Conservation (phyloP, 2,888 invertebrate species). For the Aricia artaxerxes region DNA sequence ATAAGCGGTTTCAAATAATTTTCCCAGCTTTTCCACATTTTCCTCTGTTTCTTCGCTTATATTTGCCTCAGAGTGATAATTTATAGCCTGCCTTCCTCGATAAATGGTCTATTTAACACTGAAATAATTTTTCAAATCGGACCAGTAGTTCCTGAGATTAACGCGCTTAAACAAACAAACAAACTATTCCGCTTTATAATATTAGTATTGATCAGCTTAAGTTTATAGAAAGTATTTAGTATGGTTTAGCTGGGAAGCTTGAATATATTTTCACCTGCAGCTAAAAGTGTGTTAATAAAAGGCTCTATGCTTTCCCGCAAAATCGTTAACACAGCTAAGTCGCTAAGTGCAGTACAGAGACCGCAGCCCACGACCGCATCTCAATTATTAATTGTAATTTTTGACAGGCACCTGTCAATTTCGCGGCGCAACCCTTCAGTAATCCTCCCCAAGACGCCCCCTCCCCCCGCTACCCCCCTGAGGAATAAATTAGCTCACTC, state of each 20-base stretch:
- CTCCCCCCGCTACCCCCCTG: slow-evolving; percentile 72
- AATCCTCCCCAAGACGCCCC: slow-evolving; percentile 76
- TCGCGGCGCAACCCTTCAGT: slow-evolving; percentile 75
- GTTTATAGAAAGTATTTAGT: too few relatives aligned
- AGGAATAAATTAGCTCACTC: slow-evolving; percentile 89
- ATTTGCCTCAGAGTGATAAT: too few relatives aligned
- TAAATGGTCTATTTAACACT: too few relatives aligned
- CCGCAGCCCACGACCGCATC: slow-evolving; percentile 54
- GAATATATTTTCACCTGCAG: not conserved
- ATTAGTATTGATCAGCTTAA: too few relatives aligned
- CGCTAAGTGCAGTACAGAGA: not conserved
- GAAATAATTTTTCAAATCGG: too few relatives aligned
- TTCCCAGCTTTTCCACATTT: too few relatives aligned
- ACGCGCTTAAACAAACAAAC: too few relatives aligned
- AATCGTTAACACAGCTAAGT: not conserved
- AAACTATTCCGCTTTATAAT: too few relatives aligned
- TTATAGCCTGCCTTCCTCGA: too few relatives aligned
- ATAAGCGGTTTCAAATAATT: too few relatives aligned
- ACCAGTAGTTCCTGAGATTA: too few relatives aligned
- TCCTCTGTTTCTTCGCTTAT: too few relatives aligned
- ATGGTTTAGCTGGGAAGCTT: not conserved
- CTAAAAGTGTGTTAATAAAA: not conserved
- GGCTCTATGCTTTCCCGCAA: not conserved
- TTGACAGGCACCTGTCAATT: slow-evolving; percentile 81
- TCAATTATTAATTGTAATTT: slow-evolving; percentile 80